Base-by-base conservation (phyloP, 2,113 vertebrate genomes). In the Leptodactylus fuscus region DNA sequence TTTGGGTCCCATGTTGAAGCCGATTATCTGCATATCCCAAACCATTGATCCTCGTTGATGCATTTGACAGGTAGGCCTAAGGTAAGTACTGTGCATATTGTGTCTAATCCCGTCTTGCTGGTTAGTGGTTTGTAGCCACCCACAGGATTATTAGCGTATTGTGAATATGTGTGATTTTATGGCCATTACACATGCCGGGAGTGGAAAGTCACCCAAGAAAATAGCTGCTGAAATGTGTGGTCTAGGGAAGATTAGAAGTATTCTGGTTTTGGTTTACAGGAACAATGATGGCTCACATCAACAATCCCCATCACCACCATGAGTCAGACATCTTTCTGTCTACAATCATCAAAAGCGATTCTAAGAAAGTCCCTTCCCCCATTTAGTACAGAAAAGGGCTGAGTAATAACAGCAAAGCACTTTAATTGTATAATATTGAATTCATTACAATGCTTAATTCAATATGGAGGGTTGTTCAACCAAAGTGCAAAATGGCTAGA, bases 201-300 rank as follows among this genome's bases (percentile, higher is more conserved):
- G 4, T 6, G 18, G 27, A 48, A 78, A 58, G 51, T 78, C 75
- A 78, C 53, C 15, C 18, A 32, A 34, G 29, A 53, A 55, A 38
- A 38, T 9, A 79, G 34, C 73, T 79, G 76, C 53, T 79, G 53
- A 79, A 79, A 79, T 58, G 12, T 60, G 51, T 79, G 53, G 34
- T 58, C 12, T 60, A 15, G 51, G 46, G 53, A 60, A 79, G 76
- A 79, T 60, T 79, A 60, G n/a, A 58, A 16, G 18, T 29, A 79
- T 60, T 60, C 24, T 60, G 51, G 53, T 58, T 41, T 60, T 79
- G 32, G 53, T 79, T 79, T 79, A 79, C 76, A 38, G 76, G 38
- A 78, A 79, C 51, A 79, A 60, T 79, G 76, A 79, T 79, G 76
- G 58, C 53, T 79, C 53, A 58, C 22, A 60, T 60, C 22, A 60